Conservation (phyloP, 2,113 vertebrate genomes). For the Glaucidium brasilianum region DNA sequence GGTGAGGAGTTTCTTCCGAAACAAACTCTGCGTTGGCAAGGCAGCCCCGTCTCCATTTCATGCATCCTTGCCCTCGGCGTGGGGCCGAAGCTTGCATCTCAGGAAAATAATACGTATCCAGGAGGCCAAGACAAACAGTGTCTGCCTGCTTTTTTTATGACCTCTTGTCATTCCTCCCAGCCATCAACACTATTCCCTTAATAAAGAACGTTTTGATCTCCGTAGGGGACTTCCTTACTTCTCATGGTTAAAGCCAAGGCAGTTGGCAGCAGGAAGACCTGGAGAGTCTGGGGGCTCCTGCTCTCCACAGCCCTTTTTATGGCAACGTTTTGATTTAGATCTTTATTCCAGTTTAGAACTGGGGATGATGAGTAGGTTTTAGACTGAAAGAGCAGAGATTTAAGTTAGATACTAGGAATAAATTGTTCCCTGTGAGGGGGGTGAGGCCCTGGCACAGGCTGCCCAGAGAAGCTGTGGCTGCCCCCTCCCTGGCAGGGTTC, state of each 20-base stretch:
- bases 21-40: not conserved
- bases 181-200: not conserved
- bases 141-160: not conserved
- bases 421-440: not conserved
- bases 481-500: rapidly evolving
- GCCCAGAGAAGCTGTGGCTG: not conserved
- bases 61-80: not conserved
- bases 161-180: not conserved
- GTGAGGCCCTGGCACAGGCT: not conserved
- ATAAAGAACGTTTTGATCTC: not conserved
- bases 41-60: not conserved
- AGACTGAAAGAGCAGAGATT: not conserved
- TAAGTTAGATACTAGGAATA: not conserved
- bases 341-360: not conserved
- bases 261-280: not conserved
- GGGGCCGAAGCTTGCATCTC: not conserved
- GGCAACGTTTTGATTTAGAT: not conserved
- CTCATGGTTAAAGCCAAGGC: not conserved
- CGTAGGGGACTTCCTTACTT: not conserved
- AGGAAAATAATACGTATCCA: not conserved
- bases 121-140: conserved; percentile 39
- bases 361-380: not conserved
- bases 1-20: conserved; percentile 38
- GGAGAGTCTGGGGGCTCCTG: not conserved
- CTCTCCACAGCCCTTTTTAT: not conserved